A percentile compares a stretch with the other conserved stretches of the same genome.
phyloP scores from a whole-genome alignment of 1,140 invertebrate species.

The Trachelipus rathkii region DNA sequence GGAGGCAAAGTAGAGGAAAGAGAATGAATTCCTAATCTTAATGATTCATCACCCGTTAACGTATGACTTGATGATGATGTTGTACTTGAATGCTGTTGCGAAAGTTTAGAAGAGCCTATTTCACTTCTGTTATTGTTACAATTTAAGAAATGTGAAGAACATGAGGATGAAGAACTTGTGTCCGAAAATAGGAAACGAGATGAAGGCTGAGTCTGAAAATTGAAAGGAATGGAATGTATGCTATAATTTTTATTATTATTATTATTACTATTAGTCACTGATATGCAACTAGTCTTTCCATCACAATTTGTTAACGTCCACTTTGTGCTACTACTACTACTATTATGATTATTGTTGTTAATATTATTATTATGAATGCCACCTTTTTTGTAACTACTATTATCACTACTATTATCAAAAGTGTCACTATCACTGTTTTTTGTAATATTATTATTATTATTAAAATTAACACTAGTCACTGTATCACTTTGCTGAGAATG shows the following conservation, averaged over 20 bases:
- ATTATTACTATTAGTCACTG: slow-evolving; percentile 5
- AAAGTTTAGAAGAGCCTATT: neutral
- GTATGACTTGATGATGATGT: neutral
- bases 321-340: neutral
- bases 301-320: neutral
- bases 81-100: neutral
- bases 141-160: no score
- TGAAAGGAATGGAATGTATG: neutral
- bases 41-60: neutral
- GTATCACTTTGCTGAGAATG: slow-evolving; percentile 1
- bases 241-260: slow-evolving; percentile 10
- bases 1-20: neutral
- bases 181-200: neutral
- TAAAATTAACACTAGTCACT: neutral
- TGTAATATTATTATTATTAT: neutral
- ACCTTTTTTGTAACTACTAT: neutral
- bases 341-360: neutral
- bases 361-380: neutral
- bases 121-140: no score
- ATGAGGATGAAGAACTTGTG: neutral
- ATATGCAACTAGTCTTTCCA: neutral
- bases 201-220: neutral
- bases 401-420: neutral
- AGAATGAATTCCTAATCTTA: neutral
- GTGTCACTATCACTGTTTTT: neutral